Conservation (phyloP, 2,113 vertebrate genomes). For the Meleagris gallopavo region DNA sequence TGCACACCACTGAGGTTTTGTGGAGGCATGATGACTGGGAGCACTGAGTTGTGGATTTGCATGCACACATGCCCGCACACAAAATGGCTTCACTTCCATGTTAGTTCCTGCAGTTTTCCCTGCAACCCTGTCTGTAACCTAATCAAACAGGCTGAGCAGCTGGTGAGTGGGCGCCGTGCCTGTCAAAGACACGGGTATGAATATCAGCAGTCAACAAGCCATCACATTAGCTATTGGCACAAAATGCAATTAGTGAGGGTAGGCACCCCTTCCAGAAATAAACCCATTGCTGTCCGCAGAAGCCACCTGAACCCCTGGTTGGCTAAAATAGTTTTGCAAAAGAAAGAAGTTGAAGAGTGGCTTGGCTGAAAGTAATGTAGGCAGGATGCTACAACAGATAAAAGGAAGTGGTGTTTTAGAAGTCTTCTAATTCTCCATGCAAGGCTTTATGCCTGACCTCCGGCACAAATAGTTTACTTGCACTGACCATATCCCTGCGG, state of each 20-base stretch:
- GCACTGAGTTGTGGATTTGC: neutral
- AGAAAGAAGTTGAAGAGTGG: neutral
- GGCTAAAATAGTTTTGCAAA: neutral
- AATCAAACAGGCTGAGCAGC: constrained; percentile 65
- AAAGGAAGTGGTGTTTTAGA: neutral
- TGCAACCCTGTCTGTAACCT: constrained; percentile 58
- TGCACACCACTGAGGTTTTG: rapidly evolving
- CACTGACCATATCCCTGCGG: neutral
- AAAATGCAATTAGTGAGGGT: constrained; percentile 2
- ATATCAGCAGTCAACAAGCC: constrained; percentile 70
- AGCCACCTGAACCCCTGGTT: constrained; percentile 1
- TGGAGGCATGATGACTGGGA: neutral
- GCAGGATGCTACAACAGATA: neutral
- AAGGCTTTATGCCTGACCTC: neutral
- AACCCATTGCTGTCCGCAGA: constrained; percentile 40
- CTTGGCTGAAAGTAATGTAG: neutral
- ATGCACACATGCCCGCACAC: neutral
- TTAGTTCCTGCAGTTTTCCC: constrained; percentile 37
- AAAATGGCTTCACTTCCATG: neutral
- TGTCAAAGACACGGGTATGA: constrained; percentile 65
- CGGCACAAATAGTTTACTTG: neutral
- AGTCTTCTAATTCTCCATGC: neutral
- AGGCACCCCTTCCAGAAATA: constrained; percentile 50
- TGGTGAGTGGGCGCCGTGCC: constrained; percentile 69
- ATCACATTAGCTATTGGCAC: constrained; percentile 60